Conservation (phyloP, 2,113 vertebrate genomes). For the Odocoileus hemionus region DNA sequence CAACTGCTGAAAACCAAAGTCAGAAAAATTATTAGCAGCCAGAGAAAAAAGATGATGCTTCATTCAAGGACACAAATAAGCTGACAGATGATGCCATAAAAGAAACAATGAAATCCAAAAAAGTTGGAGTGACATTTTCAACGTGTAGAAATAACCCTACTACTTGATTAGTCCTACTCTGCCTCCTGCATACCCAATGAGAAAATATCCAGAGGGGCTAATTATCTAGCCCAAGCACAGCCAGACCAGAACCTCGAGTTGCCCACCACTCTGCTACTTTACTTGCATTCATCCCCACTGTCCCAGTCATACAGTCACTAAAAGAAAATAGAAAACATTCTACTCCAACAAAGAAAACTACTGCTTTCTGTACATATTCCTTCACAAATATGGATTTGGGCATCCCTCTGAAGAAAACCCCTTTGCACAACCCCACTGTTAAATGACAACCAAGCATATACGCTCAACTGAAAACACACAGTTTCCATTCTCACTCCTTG, state of each 20-base stretch:
- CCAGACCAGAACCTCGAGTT: not conserved
- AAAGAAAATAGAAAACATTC: slow-evolving; percentile 1
- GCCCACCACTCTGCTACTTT: not conserved
- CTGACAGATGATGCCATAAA: not conserved
- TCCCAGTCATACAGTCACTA: not conserved
- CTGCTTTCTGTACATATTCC: not conserved
- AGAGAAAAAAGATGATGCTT: not conserved
- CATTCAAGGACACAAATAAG: not conserved
- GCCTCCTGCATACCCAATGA: not conserved
- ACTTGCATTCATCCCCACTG: not conserved
- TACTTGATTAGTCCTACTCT: not conserved
- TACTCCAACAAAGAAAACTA: not conserved
- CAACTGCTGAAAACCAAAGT: not conserved
- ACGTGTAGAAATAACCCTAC: not conserved
- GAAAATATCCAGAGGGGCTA: not conserved
- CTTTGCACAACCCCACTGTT: not conserved
- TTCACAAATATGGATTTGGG: not conserved
- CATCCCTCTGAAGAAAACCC: not conserved
- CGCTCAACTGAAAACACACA: not conserved
- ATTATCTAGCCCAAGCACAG: not conserved
- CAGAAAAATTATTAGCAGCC: not conserved
- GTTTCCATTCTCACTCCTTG: not conserved
- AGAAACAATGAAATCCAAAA: not conserved
- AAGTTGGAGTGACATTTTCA: not conserved
- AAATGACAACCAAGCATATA: not conserved